Evolutionary conservation across 2,888 invertebrate genomes (phyloP).

Genomic region (Megamerina dolium): DNA sequence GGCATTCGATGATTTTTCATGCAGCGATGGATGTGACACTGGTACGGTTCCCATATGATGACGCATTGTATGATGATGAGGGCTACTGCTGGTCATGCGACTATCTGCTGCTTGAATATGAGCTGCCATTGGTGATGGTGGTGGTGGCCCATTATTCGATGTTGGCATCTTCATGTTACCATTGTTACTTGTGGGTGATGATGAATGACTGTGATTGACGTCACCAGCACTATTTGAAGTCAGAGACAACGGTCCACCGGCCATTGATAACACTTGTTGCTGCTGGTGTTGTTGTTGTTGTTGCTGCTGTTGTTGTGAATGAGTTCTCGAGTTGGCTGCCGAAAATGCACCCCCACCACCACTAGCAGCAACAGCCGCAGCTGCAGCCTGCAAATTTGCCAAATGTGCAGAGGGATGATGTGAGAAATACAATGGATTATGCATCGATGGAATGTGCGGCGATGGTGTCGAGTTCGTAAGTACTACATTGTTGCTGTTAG

Average conservation of each 20-base stretch:
- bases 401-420: constrained; percentile 36
- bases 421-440: constrained; percentile 38
- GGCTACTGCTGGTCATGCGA: constrained; percentile 38
- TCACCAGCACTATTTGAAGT: constrained; percentile 5
- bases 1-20: constrained; percentile 31
- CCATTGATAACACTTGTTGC: constrained; percentile 12
- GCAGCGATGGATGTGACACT: constrained; percentile 25
- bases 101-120: constrained; percentile 31
- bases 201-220: constrained; percentile 23
- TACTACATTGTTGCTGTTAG: constrained; percentile 28
- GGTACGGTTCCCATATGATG: constrained; percentile 31
- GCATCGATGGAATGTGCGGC: constrained; percentile 44
- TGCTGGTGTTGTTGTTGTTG: constrained; percentile 25
- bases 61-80: constrained; percentile 41
- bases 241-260: constrained; percentile 17
- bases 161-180: constrained; percentile 35
- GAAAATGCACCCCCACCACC: constrained; percentile 3
- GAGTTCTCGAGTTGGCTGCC: too few species aligned
- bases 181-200: constrained; percentile 32
- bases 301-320: constrained; percentile 36
- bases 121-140: constrained; percentile 8
- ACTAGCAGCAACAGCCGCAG: constrained; percentile 18
- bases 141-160: constrained; percentile 24
- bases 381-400: constrained; percentile 39
- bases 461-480: constrained; percentile 32